Conservation (phyloP, 2,888 invertebrate genomes). For the Phrixothrix hirtus region DNA sequence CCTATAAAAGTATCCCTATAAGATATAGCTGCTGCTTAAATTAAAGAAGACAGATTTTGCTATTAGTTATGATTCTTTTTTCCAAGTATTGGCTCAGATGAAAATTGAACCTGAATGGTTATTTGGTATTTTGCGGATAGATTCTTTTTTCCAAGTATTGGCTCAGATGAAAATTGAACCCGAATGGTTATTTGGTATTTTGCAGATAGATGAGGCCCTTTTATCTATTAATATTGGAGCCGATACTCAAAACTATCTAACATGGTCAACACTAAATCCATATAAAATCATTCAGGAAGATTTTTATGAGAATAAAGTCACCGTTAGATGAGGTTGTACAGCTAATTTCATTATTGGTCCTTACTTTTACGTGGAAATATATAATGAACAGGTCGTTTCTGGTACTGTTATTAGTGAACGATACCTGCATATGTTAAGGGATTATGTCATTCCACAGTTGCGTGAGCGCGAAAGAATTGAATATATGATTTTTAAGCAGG, state of each 20-base stretch:
- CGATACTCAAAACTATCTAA: conserved; percentile 3
- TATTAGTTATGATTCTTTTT: too few relatives aligned
- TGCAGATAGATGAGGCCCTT: conserved; percentile 4
- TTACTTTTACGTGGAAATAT: too few relatives aligned
- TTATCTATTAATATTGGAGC: conserved; percentile 6
- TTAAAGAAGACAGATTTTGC: too few relatives aligned
- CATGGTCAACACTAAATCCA: too few relatives aligned
- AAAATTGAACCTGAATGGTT: too few relatives aligned
- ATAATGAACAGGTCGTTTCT: conserved; percentile 5
- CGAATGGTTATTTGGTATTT: conserved; percentile 17
- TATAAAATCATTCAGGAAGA: conserved; percentile 1
- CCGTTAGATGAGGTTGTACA: not conserved
- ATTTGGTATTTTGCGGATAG: too few relatives aligned
- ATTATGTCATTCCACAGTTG: conserved; percentile 5
- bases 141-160: conserved; percentile 13
- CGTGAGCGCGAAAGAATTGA: not conserved
- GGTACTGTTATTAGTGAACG: conserved; percentile 6
- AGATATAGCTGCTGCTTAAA: too few relatives aligned
- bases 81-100: too few relatives aligned
- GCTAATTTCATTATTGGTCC: not conserved
- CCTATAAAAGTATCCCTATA: too few relatives aligned
- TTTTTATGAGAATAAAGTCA: conserved; percentile 4
- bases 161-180: conserved; percentile 14
- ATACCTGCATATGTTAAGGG: conserved; percentile 6
- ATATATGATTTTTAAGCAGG: too few relatives aligned